Evolutionary conservation across 1,140 invertebrate species (phyloP).

Genomic region (Brachystomella parvula): DNA sequence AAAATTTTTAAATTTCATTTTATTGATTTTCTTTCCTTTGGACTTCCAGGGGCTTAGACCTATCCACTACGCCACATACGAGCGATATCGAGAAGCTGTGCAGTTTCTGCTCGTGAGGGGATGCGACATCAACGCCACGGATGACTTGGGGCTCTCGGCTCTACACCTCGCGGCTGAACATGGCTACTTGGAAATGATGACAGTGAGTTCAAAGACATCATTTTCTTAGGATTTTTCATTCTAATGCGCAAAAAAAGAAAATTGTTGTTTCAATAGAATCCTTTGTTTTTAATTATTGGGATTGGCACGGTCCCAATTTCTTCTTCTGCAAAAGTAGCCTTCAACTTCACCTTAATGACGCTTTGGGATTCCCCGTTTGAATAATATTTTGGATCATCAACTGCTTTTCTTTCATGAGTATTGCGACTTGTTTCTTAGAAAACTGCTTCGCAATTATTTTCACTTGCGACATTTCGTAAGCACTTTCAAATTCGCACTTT

Average conservation of each 20-base stretch:
- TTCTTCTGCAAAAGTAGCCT: too few species aligned
- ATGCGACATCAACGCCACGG: constrained; percentile 71
- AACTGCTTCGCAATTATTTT: background rate
- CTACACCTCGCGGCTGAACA: constrained; percentile 78
- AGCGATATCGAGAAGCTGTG: constrained; percentile 69
- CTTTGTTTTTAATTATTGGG: background rate
- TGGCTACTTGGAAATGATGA: constrained; percentile 64
- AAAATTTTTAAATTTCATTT: background rate
- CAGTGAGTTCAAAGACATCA: constrained; percentile 19
- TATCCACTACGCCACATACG: constrained; percentile 87
- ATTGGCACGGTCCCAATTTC: background rate
- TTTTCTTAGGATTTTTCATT: too few species aligned
- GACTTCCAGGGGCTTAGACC: constrained; percentile 63
- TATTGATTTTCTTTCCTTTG: background rate
- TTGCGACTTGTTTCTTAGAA: background rate
- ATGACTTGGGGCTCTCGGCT: constrained; percentile 83
- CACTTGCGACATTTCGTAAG: background rate
- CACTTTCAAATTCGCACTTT: background rate
- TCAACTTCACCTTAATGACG: constrained; percentile 3
- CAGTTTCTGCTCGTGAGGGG: constrained; percentile 65
- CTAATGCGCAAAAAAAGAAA: too few species aligned
- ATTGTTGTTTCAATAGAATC: background rate
- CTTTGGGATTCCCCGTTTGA: background rate
- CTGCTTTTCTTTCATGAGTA: background rate
- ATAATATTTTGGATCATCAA: background rate